Evolutionary conservation across 1,140 invertebrate genomes (phyloP), one percentile per base, ranked within the genome.

Genomic region (Sycobia sp.): DNA sequence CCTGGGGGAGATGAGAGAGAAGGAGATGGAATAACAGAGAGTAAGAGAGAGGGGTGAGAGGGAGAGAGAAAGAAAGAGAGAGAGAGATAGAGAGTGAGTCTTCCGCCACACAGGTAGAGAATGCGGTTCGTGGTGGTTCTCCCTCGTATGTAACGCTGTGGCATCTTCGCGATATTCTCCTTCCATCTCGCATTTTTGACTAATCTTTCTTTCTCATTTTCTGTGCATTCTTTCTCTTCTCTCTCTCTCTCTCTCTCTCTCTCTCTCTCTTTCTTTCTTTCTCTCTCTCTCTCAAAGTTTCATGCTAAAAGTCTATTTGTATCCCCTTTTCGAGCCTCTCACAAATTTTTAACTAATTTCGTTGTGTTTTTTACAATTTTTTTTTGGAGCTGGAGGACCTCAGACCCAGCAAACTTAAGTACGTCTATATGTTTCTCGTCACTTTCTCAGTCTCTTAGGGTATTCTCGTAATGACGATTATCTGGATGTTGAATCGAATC

Each of bases 51-150:
- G 16, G 23, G 27, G 23, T n/a, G n/a, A n/a, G n/a, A n/a, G n/a
- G n/a, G n/a, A n/a, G n/a, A n/a, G n/a, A n/a, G n/a, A n/a, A n/a
- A n/a, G n/a, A n/a, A n/a, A 1, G 25, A 51, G 10, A 18, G 36
- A 51, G 62, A 72, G 71, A 70, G 73, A 71, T 70, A 67, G 64
- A 68, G 69, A 71, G 69, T 75, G 75, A 74, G 71, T 68, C 69
- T 72, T 76, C 75, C 72, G 73, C 74, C 75, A 76, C 75, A 77
- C 76, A 77, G 76, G 76, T 76, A 73, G 76, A 77, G 75, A 75
- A 77, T 76, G 75, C 73, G 73, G 72, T 73, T 71, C 73, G 70
- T 67, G 70, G 68, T 72, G 72, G 69, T 71, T 69, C 71, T 63
- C 67, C 69, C 67, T 54, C 67, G 55, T 39, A 29, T n/a, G n/a